A percentile compares a stretch with the other conserved stretches of the same genome.
phyloP scores from a whole-genome alignment of 2,113 vertebrate species.

The Dinomys branickii region DNA sequence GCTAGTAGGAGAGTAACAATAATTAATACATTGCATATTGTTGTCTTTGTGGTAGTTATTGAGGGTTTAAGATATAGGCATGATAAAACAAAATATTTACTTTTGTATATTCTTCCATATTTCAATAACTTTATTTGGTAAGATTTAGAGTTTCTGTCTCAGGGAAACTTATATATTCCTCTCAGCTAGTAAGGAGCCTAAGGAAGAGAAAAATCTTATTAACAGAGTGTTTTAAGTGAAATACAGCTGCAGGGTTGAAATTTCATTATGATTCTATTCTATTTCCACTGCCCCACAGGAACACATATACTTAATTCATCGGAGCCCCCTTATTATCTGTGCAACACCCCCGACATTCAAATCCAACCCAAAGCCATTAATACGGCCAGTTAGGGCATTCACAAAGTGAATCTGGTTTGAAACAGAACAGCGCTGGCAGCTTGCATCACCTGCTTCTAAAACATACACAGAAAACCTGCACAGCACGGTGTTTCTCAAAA shows the following conservation, averaged over 20 bases:
- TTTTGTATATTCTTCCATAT: not conserved
- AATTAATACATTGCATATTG: too few species aligned
- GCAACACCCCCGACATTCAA: conserved; percentile 56
- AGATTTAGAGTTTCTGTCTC: conserved; percentile 54
- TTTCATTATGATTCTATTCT: conserved; percentile 78
- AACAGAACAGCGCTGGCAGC: conserved; percentile 39
- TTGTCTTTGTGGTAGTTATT: too few species aligned
- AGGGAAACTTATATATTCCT: conserved; percentile 40
- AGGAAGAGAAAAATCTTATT: conserved; percentile 67
- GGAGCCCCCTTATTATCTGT: conserved; percentile 69
- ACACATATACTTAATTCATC: conserved; percentile 72
- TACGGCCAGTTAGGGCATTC: conserved; percentile 68
- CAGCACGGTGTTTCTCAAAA: conserved; percentile 65
- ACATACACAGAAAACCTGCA: conserved; percentile 48
- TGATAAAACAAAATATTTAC: conserved; percentile 13
- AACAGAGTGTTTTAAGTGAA: conserved; percentile 75
- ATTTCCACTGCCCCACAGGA: conserved; percentile 67
- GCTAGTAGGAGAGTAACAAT: too few species aligned
- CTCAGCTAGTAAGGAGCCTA: conserved; percentile 57
- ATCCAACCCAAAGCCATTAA: conserved; percentile 51
- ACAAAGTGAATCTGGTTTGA: conserved; percentile 64
- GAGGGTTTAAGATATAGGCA: too few species aligned
- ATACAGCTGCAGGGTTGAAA: conserved; percentile 77
- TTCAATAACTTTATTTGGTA: conserved; percentile 29
- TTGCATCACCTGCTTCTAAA: conserved; percentile 55